phyloP scores from a whole-genome alignment of 2,888 invertebrate species.

The Tenthredo distinguenda region DNA sequence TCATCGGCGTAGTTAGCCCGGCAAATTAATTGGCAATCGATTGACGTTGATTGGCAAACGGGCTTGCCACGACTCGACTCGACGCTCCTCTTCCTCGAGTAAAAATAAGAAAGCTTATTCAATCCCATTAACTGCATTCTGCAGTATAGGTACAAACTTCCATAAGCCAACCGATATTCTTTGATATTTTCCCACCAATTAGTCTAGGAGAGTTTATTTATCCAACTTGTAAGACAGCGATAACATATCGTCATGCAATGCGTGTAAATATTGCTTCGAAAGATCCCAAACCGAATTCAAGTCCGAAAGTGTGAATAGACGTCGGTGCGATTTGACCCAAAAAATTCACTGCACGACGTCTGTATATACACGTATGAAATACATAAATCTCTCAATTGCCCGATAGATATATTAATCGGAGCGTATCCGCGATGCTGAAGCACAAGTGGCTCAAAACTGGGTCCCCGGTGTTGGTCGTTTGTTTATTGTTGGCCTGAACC shows the following conservation, averaged over 20 bases:
- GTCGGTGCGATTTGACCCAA: not conserved
- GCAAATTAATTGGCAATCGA: conserved; percentile 35
- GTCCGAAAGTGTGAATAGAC: not conserved
- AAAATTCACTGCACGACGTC: not conserved
- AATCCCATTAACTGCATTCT: not conserved
- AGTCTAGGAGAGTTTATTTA: not conserved
- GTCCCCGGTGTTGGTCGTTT: conserved; percentile 26
- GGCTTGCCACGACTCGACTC: not conserved
- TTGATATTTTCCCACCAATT: conserved; percentile 6
- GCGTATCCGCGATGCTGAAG: not conserved
- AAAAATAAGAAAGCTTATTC: not conserved
- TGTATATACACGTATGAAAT: not conserved
- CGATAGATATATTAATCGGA: conserved; percentile 7
- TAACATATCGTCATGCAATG: not conserved
- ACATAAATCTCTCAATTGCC: not conserved
- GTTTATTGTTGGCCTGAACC: conserved; percentile 47
- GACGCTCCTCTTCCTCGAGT: not conserved
- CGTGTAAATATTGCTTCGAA: not conserved
- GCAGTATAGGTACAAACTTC: not conserved
- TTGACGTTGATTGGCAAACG: conserved; percentile 34
- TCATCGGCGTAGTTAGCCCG: not conserved
- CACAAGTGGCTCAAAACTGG: conserved; percentile 25
- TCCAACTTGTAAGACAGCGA: not conserved
- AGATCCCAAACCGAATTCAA: not conserved
- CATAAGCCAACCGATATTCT: not conserved